Conservation (phyloP, 2,797 vertebrate genomes). For the Platyrinchus mystaceus region DNA sequence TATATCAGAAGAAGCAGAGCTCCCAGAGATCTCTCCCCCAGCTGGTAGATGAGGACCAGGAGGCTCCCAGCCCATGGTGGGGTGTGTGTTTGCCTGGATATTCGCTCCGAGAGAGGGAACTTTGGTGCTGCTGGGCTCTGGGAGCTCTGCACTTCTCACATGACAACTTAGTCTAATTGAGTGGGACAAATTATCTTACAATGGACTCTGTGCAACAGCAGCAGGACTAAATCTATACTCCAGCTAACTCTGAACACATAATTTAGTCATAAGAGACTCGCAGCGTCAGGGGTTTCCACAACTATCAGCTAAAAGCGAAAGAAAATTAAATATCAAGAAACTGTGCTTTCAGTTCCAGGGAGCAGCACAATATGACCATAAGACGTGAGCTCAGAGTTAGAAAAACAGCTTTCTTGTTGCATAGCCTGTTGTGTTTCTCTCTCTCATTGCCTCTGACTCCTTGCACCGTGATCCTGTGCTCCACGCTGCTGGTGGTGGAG, state of each 20-base stretch:
- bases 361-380: background rate
- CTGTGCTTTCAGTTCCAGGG: background rate
- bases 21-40: background rate
- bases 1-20: rapidly evolving
- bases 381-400: background rate
- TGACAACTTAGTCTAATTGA: slow-evolving; percentile 70
- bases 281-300: slow-evolving; percentile 16
- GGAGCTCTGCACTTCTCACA: slow-evolving; percentile 58
- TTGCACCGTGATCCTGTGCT: background rate
- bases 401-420: background rate
- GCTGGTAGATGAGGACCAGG: rapidly evolving
- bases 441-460: background rate
- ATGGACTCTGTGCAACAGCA: slow-evolving; percentile 60
- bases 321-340: slow-evolving; percentile 13
- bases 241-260: slow-evolving; percentile 48
- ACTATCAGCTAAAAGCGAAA: background rate
- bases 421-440: background rate
- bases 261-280: slow-evolving; percentile 51
- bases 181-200: slow-evolving; percentile 71
- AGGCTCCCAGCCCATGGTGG: background rate
- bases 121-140: background rate
- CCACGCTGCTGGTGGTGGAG: background rate
- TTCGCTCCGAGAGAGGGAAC: background rate
- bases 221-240: slow-evolving; percentile 62
- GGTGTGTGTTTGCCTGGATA: background rate